Conservation (phyloP, 2,797 vertebrate genomes). For the Micropoecilia bifurca region DNA sequence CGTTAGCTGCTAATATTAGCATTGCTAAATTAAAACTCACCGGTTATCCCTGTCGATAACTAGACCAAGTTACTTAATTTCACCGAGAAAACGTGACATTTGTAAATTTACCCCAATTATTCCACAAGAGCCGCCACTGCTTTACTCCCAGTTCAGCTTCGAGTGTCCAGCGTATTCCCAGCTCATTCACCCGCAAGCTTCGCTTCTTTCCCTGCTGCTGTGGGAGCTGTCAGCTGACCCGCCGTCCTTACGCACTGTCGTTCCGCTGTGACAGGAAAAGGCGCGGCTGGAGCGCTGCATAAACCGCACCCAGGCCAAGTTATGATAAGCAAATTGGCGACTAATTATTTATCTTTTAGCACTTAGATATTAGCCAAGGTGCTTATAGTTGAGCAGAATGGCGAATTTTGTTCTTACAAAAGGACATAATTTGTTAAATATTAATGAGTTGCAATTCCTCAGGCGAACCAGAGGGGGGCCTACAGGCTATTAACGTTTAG, state of each 20-base stretch:
- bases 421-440: not conserved
- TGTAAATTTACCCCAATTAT: slow-evolving; percentile 60
- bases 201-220: slow-evolving; percentile 41
- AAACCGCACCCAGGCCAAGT: slow-evolving; percentile 73
- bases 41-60: not conserved
- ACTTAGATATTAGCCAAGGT: not conserved
- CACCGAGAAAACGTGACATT: not conserved
- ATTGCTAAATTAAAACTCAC: slow-evolving; percentile 19
- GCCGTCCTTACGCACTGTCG: slow-evolving; percentile 63
- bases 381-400: not conserved
- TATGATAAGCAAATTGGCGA: slow-evolving; percentile 45
- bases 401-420: not conserved
- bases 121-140: slow-evolving; percentile 52
- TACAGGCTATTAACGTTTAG: not conserved
- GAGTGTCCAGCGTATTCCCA: slow-evolving; percentile 23
- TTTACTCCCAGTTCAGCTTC: slow-evolving; percentile 32
- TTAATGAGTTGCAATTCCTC: not conserved
- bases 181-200: slow-evolving; percentile 66
- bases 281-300: slow-evolving; percentile 67
- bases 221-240: slow-evolving; percentile 79
- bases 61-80: not conserved
- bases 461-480: not conserved
- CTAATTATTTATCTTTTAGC: not conserved
- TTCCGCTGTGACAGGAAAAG: slow-evolving; percentile 75
- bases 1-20: slow-evolving; percentile 61